These are phyloP conservation scores for Linyphia triangularis DNA, from an alignment of 2,888 invertebrate species.

Conservation along the genomic window DNA sequence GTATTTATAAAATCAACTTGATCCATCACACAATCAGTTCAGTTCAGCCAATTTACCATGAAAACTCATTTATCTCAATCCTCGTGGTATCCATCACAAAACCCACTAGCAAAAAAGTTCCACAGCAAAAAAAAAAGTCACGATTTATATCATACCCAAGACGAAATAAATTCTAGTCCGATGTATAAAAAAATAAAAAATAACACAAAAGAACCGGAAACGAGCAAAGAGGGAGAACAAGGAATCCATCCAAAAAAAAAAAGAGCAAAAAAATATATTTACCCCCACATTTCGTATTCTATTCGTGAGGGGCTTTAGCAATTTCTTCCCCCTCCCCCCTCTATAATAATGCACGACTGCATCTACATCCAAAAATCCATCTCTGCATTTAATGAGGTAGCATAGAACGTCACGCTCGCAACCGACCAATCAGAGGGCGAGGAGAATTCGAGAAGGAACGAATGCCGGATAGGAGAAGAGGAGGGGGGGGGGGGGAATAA, in stretches of 20 bases:
- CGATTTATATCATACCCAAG: no score
- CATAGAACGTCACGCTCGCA: constrained; percentile 44
- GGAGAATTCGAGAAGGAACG: constrained; percentile 10
- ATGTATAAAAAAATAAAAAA: neutral
- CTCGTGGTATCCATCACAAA: no score
- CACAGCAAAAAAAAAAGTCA: no score
- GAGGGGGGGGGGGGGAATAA: neutral
- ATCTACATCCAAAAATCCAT: constrained; percentile 59
- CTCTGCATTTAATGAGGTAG: constrained; percentile 63
- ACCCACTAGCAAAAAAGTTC: no score
- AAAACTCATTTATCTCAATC: no score
- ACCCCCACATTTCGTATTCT: constrained; percentile 18
- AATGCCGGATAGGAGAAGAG: neutral
- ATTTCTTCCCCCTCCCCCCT: neutral
- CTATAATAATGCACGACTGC: neutral
- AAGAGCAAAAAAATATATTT: neutral
- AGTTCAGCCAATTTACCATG: no score
- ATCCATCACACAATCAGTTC: no score
- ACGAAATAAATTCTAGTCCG: no score
- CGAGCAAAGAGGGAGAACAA: neutral
- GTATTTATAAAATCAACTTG: no score
- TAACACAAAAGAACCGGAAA: constrained; percentile 32
- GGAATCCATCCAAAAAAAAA: neutral
- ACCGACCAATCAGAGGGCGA: constrained; percentile 46
- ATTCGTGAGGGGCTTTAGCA: neutral